Conservation (phyloP, 2,797 vertebrate genomes). For the Phrynocephalus forsythii region DNA sequence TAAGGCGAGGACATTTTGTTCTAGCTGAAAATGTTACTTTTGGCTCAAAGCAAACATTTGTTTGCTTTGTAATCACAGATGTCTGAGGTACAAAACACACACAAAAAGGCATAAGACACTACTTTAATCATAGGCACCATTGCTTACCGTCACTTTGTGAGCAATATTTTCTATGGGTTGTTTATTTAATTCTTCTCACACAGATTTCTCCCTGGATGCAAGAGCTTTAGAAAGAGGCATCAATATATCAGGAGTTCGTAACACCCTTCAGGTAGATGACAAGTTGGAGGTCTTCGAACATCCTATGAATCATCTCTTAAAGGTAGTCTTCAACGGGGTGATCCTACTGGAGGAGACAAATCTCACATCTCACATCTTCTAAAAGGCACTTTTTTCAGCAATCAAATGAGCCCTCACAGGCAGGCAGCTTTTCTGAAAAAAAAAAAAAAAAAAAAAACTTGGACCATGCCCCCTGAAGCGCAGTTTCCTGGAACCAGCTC, state of each 20-base stretch:
- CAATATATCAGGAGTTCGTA: not conserved
- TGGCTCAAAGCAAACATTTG: conserved; percentile 51
- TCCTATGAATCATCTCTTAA: too few species aligned
- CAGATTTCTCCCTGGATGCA: too few species aligned
- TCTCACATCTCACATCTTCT: too few species aligned
- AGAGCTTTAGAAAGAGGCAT: not conserved
- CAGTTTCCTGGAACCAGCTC: too few species aligned
- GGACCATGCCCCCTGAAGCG: too few species aligned
- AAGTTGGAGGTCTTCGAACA: too few species aligned
- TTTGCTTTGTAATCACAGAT: conserved; percentile 61
- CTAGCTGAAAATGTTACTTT: conserved; percentile 46
- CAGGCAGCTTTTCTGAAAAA: too few species aligned
- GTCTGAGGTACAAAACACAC: conserved; percentile 43
- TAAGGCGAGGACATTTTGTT: conserved; percentile 46
- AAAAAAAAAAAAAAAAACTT: too few species aligned
- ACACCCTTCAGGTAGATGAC: not conserved
- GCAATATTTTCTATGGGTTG: not conserved
- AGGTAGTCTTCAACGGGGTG: not conserved
- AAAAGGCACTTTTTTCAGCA: too few species aligned
- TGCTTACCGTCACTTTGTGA: not conserved
- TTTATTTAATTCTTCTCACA: not conserved
- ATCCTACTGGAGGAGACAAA: not conserved
- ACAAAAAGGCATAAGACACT: conserved; percentile 51
- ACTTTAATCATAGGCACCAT: conserved; percentile 55
- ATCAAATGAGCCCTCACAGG: too few species aligned